Conservation (phyloP, 2,888 invertebrate genomes). For the Agrotis puta region DNA sequence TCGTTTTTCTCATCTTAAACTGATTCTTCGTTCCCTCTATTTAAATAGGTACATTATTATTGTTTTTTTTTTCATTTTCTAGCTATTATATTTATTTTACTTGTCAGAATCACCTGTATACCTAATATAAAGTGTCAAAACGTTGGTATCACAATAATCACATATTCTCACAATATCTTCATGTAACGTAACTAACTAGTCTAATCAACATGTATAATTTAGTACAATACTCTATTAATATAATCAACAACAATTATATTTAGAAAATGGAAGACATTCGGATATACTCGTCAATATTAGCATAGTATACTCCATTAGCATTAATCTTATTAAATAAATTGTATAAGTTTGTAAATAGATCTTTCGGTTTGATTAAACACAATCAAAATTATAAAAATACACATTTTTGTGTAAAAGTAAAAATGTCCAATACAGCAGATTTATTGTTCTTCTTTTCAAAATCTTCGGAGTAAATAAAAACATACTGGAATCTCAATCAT, state of each 20-base stretch:
- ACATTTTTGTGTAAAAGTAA: constrained; percentile 37
- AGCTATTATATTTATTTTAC: background rate
- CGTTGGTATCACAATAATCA: constrained; percentile 67
- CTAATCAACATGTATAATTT: constrained; percentile 73
- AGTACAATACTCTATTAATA: constrained; percentile 67
- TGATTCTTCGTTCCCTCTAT: background rate
- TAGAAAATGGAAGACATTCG: constrained; percentile 72
- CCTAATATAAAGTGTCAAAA: constrained; percentile 60
- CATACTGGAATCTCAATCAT: constrained; percentile 35
- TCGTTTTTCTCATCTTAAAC: background rate
- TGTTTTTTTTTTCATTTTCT: background rate
- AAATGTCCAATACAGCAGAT: constrained; percentile 10
- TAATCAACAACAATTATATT: constrained; percentile 71
- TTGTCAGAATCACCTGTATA: constrained; percentile 61
- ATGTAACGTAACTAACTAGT: constrained; percentile 66
- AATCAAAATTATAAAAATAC: constrained; percentile 40
- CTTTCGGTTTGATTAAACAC: constrained; percentile 46
- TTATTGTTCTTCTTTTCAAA: constrained; percentile 22
- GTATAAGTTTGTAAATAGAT: constrained; percentile 61
- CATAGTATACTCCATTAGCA: constrained; percentile 40
- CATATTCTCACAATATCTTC: constrained; percentile 63
- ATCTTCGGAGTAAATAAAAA: constrained; percentile 37
- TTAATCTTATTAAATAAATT: constrained; percentile 50
- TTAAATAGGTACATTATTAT: background rate
- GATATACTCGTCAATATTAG: constrained; percentile 51